A percentile compares a stretch with the other conserved stretches of the same genome.
phyloP scores from a whole-genome alignment of 1,140 invertebrate genomes.

The Carcinoscorpius rotundicauda region DNA sequence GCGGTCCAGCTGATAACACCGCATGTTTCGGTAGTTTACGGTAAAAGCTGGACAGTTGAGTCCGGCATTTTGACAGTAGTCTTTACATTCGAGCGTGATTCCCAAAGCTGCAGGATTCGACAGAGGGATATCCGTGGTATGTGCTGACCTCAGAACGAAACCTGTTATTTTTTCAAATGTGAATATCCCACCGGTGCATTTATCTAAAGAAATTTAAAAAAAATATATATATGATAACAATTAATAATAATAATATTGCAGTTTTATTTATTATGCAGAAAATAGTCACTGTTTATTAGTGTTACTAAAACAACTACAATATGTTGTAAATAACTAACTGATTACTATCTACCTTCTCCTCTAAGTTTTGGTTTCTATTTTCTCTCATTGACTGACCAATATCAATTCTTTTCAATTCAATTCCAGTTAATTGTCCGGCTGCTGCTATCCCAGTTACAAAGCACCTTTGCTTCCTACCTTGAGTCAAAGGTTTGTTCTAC shows the following conservation, averaged over 20 bases:
- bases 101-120: slow-evolving; percentile 27
- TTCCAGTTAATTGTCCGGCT: too few species aligned
- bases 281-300: background rate
- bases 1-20: slow-evolving; percentile 38
- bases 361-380: too few species aligned
- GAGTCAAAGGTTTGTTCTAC: too few species aligned
- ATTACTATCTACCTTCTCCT: too few species aligned
- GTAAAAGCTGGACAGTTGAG: slow-evolving; percentile 39
- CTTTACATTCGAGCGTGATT: slow-evolving; percentile 33
- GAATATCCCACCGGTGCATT: slow-evolving; percentile 37
- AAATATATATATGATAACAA: background rate
- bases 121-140: slow-evolving; percentile 32
- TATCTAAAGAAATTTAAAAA: slow-evolving; percentile 11
- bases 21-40: slow-evolving; percentile 34
- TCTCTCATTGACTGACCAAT: too few species aligned
- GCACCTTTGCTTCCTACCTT: too few species aligned
- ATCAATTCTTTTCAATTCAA: too few species aligned
- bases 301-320: too few species aligned
- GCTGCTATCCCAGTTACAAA: too few species aligned
- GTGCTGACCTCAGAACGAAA: slow-evolving; percentile 35
- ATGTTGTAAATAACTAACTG: too few species aligned
- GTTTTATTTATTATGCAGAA: background rate
- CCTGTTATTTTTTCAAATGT: slow-evolving; percentile 41
- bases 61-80: slow-evolving; percentile 32
- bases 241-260: background rate